A percentile compares a stretch with the other conserved stretches of the same genome.
These are phyloP conservation scores for Tamias sibiricus DNA, from an alignment of 2,113 vertebrate genomes.

Conservation along the genomic window DNA sequence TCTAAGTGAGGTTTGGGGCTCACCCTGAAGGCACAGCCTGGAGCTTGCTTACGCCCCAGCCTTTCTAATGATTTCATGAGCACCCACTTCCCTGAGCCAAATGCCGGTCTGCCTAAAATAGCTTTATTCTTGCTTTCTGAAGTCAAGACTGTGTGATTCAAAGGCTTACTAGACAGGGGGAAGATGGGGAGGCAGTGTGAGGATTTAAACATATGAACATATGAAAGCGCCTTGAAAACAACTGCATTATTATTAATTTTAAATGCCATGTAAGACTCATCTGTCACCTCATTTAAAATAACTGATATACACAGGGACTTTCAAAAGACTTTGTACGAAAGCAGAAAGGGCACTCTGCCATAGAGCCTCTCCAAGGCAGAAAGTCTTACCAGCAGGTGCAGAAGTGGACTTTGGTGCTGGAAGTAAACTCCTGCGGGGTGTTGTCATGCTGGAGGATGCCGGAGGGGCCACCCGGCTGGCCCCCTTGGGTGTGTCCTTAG, in stretches of 20 bases:
- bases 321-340: neutral
- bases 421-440: slow-evolving; percentile 90
- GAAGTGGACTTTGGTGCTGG: slow-evolving; percentile 87
- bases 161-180: neutral
- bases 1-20: neutral
- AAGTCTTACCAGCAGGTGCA: slow-evolving; percentile 84
- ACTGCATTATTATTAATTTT: neutral
- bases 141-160: neutral
- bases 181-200: neutral
- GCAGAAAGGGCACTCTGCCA: neutral
- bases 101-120: neutral
- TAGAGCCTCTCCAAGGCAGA: neutral
- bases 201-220: neutral
- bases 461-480: slow-evolving; percentile 77
- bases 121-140: neutral
- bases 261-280: neutral
- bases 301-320: neutral
- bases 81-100: neutral
- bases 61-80: neutral
- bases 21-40: neutral
- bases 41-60: neutral
- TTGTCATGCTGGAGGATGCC: slow-evolving; percentile 81
- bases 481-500: slow-evolving; percentile 86
- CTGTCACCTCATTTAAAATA: neutral
- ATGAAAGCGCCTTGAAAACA: neutral